Conservation (phyloP, 2,888 invertebrate genomes). For the Leptarthrus brevirostris region DNA sequence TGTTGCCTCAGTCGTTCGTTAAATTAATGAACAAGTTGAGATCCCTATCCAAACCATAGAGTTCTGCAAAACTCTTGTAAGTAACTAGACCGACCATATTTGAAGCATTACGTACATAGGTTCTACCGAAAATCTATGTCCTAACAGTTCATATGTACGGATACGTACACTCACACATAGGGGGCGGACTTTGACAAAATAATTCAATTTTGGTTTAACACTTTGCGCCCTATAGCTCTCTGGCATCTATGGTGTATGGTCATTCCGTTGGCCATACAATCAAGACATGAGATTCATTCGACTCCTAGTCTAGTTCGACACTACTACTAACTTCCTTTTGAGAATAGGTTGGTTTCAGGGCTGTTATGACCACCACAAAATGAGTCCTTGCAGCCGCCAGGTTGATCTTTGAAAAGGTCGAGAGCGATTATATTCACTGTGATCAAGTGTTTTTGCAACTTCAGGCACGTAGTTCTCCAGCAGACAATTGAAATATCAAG, state of each 20-base stretch:
- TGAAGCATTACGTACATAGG: slow-evolving; percentile 7
- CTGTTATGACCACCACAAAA: neutral
- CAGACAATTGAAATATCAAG: too few species aligned
- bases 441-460: too few species aligned
- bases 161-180: neutral
- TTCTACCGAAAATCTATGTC: too few species aligned
- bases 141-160: neutral
- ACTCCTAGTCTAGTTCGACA: neutral
- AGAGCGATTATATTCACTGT: too few species aligned
- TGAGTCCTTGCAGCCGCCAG: too few species aligned
- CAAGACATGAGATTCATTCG: neutral
- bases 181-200: slow-evolving; percentile 14
- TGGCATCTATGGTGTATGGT: neutral
- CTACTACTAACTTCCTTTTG: neutral
- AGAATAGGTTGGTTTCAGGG: neutral
- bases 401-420: neutral
- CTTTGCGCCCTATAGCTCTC: too few species aligned
- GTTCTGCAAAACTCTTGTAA: slow-evolving; percentile 9
- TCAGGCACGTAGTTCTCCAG: too few species aligned
- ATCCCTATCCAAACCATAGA: neutral
- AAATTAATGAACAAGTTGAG: slow-evolving; percentile 42
- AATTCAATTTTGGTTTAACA: slow-evolving; percentile 15
- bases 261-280: neutral
- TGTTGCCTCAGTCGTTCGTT: slow-evolving; percentile 20
- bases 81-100: slow-evolving; percentile 40